Evolutionary conservation across 1,140 invertebrate genomes (phyloP), one percentile per base, ranked within the genome.

Genomic region (Cardiocondyla obscurior): DNA sequence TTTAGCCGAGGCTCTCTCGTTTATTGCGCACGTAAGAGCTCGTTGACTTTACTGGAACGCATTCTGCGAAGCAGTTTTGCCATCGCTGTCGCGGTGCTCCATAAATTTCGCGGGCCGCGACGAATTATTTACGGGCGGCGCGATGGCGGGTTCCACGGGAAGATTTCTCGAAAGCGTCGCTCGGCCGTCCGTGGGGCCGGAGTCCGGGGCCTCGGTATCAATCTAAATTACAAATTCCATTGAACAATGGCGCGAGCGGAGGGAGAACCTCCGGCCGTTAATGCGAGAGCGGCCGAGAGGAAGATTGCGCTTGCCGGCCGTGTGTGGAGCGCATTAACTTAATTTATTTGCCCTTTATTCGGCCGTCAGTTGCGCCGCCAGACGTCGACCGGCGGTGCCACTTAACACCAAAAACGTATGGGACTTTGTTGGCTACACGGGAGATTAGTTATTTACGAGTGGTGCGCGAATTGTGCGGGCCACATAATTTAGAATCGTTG

Each of bases 341-440:
- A 93, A 93, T 94, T 94, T 93, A 93, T 94, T 94, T 93, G 93
- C 91, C 92, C 91, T 94, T 93, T 94, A 94, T 94, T 93, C 92
- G 92, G 89, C 90, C 92, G 92, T 94, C 93, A 92, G 90, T 79
- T 87, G 86, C 85, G 90, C 86, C 90, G 89, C 89, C 87, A 90
- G 91, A 92, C 92, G 74, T 86, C 79, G 53, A 85, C 85, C 89
- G 87, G 72, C 55, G 86, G 85, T 86, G 86, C 88, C 90, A 83
- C 39, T 76, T 76, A 49, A 76, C 72, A 62, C 7, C 39, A 46
- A 62, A n/a, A 30, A 22, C 72, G 25, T 33, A 46, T 46, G n/a
- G n/a, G n/a, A 74, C 44, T 65, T 51, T 28, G 60, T 16, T 19
- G 39, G 53, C 19, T 39, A 39, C 67, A 65, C 58, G 39, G n/a